A percentile compares a stretch with the other conserved stretches of the same genome.
phyloP scores from a whole-genome alignment of 2,888 invertebrate species.

The Zaprionus obscuricornis region DNA sequence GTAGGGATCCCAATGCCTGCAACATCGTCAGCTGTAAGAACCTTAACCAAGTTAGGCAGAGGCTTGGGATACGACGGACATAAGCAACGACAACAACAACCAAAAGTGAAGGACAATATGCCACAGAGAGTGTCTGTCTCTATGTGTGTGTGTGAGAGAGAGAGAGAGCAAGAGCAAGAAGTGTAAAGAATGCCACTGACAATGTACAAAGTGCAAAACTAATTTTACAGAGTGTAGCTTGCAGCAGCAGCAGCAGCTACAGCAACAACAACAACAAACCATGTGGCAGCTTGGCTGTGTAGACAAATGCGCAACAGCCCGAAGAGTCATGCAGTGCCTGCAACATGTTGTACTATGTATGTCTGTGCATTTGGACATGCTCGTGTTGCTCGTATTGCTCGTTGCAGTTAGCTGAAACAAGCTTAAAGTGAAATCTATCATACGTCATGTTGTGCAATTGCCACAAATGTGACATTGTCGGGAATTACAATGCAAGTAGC shows the following conservation, averaged over 20 bases:
- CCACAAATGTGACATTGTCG: constrained; percentile 13
- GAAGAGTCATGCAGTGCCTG: constrained; percentile 34
- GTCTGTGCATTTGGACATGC: constrained; percentile 34
- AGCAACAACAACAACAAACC: constrained; percentile 7
- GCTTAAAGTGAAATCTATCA: constrained; percentile 64
- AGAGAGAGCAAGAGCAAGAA: constrained; percentile 50
- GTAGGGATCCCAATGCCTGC: too few species aligned
- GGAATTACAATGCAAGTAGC: not conserved
- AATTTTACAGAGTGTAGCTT: constrained; percentile 76
- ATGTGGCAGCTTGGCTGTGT: too few species aligned
- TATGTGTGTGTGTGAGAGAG: too few species aligned
- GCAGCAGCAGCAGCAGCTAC: constrained; percentile 36
- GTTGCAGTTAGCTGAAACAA: constrained; percentile 34
- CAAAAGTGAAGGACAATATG: constrained; percentile 20
- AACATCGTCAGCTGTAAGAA: constrained; percentile 43
- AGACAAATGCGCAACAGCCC: constrained; percentile 54
- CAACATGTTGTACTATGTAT: constrained; percentile 55
- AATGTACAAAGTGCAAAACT: constrained; percentile 80
- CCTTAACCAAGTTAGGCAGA: constrained; percentile 62
- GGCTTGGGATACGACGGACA: constrained; percentile 27
- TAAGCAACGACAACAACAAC: constrained; percentile 31
- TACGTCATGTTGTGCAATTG: constrained; percentile 55
- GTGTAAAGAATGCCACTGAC: constrained; percentile 77
- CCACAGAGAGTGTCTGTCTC: too few species aligned
- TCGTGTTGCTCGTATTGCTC: too few species aligned